Base-by-base conservation (phyloP, 2,797 vertebrate genomes). In the Poeciliopsis infans region DNA sequence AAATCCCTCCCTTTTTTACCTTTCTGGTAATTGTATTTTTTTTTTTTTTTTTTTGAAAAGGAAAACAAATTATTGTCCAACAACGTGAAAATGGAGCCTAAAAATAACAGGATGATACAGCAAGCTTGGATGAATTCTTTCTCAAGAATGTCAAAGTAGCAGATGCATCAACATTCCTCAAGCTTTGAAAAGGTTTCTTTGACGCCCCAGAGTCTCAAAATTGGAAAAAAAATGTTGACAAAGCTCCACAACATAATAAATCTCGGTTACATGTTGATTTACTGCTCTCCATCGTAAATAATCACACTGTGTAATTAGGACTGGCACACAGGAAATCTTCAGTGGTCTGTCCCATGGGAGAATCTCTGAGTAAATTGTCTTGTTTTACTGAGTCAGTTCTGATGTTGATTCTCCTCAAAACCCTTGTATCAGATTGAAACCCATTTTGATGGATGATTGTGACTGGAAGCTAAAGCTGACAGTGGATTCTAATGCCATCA, bases 91-190 rank as follows among this genome's bases (percentile, higher is more conserved):
- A 41, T 78, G 76, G 81, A 71, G 15, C 53, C 73, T 49, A 28
- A 61, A 71, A 3, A 6, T 12, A n/a, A 46, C 0, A 28, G 23
- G 25, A 70, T 13, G 13, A 45, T 51, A 72, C 11, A 61, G 69
- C 69, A 74, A 78, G 77, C 25, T 87, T 85, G 57, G 55, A 82
- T 77, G 74, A 39, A 84, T 80, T 84, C 23, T 81, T 76, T 75
- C 45, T 84, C 11, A 7, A 25, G 64, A 36, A 83, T 23, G 0
- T 74, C 61, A 74, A 75, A 83, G 73, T 85, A 81, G 83, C 80
- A 55, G 73, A 89, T 82, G 79, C 84, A 88, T 91, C 84, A 77
- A 94, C 95, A 95, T 95, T 95, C 94, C 95, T 94, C 88, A 78
- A 85, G 79, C 75, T 91, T 85, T 84, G 45, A 87, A 83, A 75